Evolutionary conservation across 2,113 vertebrate genomes (phyloP).

Genomic region (Uropsilus gracilis): DNA sequence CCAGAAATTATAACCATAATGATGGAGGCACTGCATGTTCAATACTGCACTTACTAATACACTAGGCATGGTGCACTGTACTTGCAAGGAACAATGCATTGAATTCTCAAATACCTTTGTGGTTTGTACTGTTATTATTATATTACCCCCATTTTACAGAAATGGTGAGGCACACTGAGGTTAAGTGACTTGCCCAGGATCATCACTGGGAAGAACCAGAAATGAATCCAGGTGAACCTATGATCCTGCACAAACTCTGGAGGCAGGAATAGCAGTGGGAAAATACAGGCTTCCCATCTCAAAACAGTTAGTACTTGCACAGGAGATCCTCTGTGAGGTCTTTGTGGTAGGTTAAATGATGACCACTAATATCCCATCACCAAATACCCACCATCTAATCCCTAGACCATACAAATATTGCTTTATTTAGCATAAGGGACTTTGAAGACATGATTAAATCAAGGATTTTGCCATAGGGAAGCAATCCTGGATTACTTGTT

Average conservation of each 20-base stretch:
- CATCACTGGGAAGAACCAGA: not conserved
- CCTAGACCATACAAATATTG: not conserved
- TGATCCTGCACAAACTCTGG: not conserved
- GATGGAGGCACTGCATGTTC: too few species aligned
- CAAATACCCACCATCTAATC: not conserved
- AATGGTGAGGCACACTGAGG: not conserved
- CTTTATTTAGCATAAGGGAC: not conserved
- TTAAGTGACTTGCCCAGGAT: not conserved
- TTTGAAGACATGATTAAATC: not conserved
- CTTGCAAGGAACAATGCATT: not conserved
- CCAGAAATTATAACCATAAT: not conserved
- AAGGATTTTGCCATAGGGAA: not conserved
- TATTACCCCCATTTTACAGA: not conserved
- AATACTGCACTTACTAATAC: too few species aligned
- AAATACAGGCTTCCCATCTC: not conserved
- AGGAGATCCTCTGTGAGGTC: not conserved
- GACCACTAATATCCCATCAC: rapidly evolving
- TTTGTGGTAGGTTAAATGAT: not conserved
- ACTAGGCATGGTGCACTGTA: too few species aligned
- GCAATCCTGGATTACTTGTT: not conserved
- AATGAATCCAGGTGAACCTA: not conserved
- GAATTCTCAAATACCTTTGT: not conserved
- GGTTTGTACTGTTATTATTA: not conserved
- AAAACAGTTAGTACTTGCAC: not conserved
- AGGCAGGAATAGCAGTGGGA: not conserved